A percentile compares a stretch with the other conserved stretches of the same genome.
Evolutionary conservation across 2,113 vertebrate species (phyloP).

Genomic region (Beaufortia kweichowensis): DNA sequence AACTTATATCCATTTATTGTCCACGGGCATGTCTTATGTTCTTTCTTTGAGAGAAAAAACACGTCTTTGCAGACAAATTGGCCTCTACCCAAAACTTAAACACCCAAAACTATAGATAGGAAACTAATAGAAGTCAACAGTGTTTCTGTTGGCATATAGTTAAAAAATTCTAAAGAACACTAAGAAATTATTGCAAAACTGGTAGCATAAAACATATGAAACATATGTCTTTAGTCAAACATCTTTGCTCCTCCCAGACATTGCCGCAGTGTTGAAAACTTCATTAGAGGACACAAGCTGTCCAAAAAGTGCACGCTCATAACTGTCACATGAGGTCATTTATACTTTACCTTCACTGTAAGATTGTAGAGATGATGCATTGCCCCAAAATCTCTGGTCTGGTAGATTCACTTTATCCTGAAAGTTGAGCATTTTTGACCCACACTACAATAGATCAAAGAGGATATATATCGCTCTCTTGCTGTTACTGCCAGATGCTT

Average conservation of each 20-base stretch:
- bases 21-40: slow-evolving; percentile 42
- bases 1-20: slow-evolving; percentile 12
- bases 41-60: slow-evolving; percentile 42
- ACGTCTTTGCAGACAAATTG: slow-evolving; percentile 31
- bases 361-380: slow-evolving; percentile 18
- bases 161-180: slow-evolving; percentile 17
- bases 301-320: slow-evolving; percentile 15
- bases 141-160: slow-evolving; percentile 54
- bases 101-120: slow-evolving; percentile 19
- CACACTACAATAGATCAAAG: slow-evolving; percentile 19
- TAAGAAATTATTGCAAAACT: slow-evolving; percentile 33
- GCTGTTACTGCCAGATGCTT: slow-evolving; percentile 38
- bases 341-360: background rate
- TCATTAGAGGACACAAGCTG: slow-evolving; percentile 10
- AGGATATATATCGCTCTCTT: slow-evolving; percentile 1
- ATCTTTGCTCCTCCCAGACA: background rate
- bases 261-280: background rate
- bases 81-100: slow-evolving; percentile 37
- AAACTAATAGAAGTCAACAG: slow-evolving; percentile 51
- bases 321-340: slow-evolving; percentile 16
- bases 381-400: slow-evolving; percentile 1
- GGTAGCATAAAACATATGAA: slow-evolving; percentile 16
- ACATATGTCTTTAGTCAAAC: background rate
- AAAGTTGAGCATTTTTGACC: slow-evolving; percentile 26
- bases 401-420: background rate